phyloP scores from a whole-genome alignment of 2,113 vertebrate genomes.

The Scomber colias region DNA sequence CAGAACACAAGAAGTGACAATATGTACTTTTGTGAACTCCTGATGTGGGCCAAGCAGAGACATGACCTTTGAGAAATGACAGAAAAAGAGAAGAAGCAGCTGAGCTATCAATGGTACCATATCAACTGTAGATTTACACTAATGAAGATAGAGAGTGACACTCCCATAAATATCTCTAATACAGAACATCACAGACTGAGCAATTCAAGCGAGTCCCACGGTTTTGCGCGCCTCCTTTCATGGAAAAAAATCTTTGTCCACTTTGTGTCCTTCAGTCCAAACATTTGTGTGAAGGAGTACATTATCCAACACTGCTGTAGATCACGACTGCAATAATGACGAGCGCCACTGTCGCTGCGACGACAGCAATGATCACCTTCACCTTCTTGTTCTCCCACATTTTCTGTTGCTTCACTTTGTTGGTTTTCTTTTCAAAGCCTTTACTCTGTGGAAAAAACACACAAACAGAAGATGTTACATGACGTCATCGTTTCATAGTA shows the following conservation, averaged over 20 bases:
- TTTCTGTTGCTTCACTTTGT: conserved; percentile 79
- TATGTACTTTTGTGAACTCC: neutral
- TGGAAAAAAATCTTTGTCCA: conserved; percentile 7
- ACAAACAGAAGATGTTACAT: neutral
- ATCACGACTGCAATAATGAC: conserved; percentile 72
- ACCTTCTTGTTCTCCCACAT: conserved; percentile 75
- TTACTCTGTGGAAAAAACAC: conserved; percentile 70
- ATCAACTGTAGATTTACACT: conserved; percentile 42
- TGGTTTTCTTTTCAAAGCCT: conserved; percentile 77
- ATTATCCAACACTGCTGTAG: neutral
- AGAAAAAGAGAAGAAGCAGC: conserved; percentile 48
- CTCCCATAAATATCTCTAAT: conserved; percentile 54
- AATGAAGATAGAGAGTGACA: conserved; percentile 7
- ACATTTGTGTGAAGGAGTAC: neutral
- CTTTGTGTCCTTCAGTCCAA: neutral
- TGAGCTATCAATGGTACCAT: conserved; percentile 71
- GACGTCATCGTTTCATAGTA: neutral
- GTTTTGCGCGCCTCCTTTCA: conserved; percentile 26
- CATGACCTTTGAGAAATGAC: conserved; percentile 8
- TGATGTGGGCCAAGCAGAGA: neutral
- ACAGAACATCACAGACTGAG: conserved; percentile 34
- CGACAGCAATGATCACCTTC: conserved; percentile 62
- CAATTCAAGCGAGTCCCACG: conserved; percentile 21
- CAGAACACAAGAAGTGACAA: neutral
- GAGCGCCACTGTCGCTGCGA: conserved; percentile 34